Conservation (phyloP, 1,140 invertebrate genomes). For the Globodera ellingtonae region DNA sequence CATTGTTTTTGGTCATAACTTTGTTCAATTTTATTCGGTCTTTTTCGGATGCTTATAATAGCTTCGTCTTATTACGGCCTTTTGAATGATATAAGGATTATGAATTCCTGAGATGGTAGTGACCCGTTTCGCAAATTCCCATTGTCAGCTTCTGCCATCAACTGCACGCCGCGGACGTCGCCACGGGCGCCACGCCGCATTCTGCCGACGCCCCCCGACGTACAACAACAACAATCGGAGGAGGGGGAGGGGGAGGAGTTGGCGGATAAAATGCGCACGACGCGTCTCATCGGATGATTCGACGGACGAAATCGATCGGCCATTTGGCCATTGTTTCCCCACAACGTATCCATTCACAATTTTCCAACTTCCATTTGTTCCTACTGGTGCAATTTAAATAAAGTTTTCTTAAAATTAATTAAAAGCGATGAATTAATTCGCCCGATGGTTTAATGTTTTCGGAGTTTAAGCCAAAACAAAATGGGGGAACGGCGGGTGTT, state of each 20-base stretch:
- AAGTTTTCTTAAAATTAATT: slow-evolving; percentile 17
- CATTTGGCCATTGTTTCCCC: neutral
- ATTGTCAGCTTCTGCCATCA: neutral
- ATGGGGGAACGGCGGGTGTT: no score
- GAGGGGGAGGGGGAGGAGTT: slow-evolving; percentile 9
- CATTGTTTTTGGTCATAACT: no score
- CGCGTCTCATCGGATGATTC: slow-evolving; percentile 9
- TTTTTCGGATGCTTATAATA: no score
- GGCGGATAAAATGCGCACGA: slow-evolving; percentile 10
- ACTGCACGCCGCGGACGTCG: slow-evolving; percentile 20
- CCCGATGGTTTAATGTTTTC: no score
- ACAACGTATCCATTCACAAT: neutral
- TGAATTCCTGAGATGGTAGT: no score
- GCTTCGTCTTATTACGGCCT: no score
- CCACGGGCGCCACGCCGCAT: slow-evolving; percentile 45
- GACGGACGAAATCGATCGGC: neutral
- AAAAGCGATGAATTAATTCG: no score
- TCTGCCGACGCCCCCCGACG: slow-evolving; percentile 37
- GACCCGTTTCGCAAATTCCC: neutral
- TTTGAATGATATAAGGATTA: no score
- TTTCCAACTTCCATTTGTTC: neutral
- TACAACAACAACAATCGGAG: slow-evolving; percentile 11
- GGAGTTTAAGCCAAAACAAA: no score
- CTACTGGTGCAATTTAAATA: neutral
- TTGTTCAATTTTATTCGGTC: no score